Evolutionary conservation across 1,140 invertebrate species (phyloP).

Genomic region (Lepidurus couesii): DNA sequence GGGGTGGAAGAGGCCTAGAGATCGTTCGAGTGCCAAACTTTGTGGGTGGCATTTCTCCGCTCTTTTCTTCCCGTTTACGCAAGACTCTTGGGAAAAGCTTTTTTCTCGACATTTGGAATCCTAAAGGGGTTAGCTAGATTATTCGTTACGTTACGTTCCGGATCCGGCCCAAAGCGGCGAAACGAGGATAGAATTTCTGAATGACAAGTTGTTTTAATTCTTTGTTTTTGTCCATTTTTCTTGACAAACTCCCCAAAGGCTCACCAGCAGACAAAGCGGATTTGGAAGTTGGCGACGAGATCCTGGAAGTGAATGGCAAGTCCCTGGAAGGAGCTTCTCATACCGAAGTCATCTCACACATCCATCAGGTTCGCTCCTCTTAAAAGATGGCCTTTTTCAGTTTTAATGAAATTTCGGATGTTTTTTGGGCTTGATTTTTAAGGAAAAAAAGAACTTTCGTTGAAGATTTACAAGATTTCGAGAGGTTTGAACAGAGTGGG

Average conservation of each 20-base stretch:
- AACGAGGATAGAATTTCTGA: too few species aligned
- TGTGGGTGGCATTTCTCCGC: too few species aligned
- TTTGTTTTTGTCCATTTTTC: background rate
- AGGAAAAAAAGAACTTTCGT: background rate
- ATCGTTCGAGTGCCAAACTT: too few species aligned
- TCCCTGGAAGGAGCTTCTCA: conserved; percentile 80
- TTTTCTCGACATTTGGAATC: too few species aligned
- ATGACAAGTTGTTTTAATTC: conserved; percentile 6
- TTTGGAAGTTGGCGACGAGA: conserved; percentile 90
- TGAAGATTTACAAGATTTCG: background rate
- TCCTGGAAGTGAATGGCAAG: conserved; percentile 89
- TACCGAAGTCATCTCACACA: conserved; percentile 83
- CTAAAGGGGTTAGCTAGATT: too few species aligned
- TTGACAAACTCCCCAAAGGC: conserved; percentile 51
- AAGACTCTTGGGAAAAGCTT: too few species aligned
- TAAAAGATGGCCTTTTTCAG: too few species aligned
- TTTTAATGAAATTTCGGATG: background rate
- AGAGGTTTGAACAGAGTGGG: background rate
- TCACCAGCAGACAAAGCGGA: conserved; percentile 86
- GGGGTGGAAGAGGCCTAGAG: too few species aligned
- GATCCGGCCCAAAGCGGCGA: too few species aligned
- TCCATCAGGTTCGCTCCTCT: conserved; percentile 63
- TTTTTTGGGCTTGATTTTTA: background rate
- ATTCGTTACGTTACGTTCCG: too few species aligned
- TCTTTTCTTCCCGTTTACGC: too few species aligned